Evolutionary conservation across 2,888 invertebrate genomes (phyloP).

Genomic region (Tribolium freemani): DNA sequence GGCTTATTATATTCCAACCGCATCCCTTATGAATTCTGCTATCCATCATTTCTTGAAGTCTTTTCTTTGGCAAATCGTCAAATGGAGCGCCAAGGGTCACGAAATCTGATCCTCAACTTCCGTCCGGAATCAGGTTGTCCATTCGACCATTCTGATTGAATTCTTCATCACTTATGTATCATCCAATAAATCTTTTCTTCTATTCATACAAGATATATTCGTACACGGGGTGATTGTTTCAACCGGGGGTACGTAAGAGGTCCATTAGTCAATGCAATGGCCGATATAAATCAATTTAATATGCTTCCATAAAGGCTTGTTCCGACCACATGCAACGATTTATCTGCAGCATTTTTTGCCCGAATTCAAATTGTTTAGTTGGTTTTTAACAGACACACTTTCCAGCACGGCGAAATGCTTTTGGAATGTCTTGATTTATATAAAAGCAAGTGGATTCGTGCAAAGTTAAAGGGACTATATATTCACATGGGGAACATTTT

Average conservation of each 20-base stretch:
- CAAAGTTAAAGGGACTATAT: conserved; percentile 53
- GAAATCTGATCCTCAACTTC: conserved; percentile 62
- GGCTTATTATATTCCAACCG: conserved; percentile 64
- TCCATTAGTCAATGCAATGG: conserved; percentile 61
- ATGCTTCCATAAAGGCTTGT: conserved; percentile 55
- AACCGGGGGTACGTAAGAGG: conserved; percentile 48
- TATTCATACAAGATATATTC: conserved; percentile 17
- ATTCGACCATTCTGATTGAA: conserved; percentile 57
- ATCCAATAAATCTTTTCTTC: conserved; percentile 42
- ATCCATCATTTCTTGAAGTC: conserved; percentile 63
- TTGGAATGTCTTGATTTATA: conserved; percentile 43
- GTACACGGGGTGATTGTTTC: background rate
- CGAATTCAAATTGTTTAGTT: conserved; percentile 13
- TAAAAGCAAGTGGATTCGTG: conserved; percentile 45
- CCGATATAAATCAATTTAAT: conserved; percentile 60
- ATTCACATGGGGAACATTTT: conserved; percentile 56
- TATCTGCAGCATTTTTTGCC: background rate
- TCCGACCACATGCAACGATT: too few species aligned
- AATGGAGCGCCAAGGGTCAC: conserved; percentile 63
- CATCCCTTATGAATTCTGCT: conserved; percentile 63
- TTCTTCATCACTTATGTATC: conserved; percentile 54
- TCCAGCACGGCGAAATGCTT: conserved; percentile 7
- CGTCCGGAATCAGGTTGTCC: conserved; percentile 55
- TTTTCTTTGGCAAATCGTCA: conserved; percentile 64
- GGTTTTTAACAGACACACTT: conserved; percentile 15